Base-by-base conservation (phyloP, 1,140 invertebrate species). In the Sarcophaga peregrina region DNA sequence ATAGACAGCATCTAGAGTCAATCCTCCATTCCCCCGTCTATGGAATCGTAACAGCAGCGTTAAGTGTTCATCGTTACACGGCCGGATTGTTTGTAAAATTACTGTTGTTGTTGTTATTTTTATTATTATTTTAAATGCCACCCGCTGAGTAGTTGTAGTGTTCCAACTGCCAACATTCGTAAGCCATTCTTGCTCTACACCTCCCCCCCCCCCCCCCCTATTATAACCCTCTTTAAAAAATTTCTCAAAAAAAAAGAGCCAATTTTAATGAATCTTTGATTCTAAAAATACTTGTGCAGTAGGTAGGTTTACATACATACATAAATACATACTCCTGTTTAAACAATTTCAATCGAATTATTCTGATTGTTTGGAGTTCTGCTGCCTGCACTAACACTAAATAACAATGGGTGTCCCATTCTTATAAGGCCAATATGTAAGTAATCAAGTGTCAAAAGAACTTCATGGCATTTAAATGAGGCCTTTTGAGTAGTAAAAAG, bases 51-150 rank as follows among this genome's bases (percentile, higher is more conserved):
- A 76, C 25, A 50, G 50, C 75, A 50, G 17, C n/a, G 75, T 46
- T 45, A 50, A 50, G 47, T 46, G n/a, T 78, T 78, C n/a, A n/a
- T 78, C n/a, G 47, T 78, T 78, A 78, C 75, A 78, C 50, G 25
- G 75, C 25, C 17, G 52, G 47, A 78, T 50, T 78, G 75, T 78
- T 78, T n/a, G 45, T 37, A 73, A 37, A 15, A 37, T 46, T 76
- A 46, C 8, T 48, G 2, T 76, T 76, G 45, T 76, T 74, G 73
- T 74, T 74, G 72, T 9, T 74, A 8, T 78, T 52, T 20, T 78
- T 50, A 17, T 78, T 62, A 62, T 81, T 81, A 81, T 81, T 81
- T 62, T 81, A 37, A 81, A 81, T 81, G 52, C 80, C 80, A 81
- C 80, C 80, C 80, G 80, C 80, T 81, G 80, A 46, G 80, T 54